A percentile compares a stretch with the other conserved stretches of the same genome.
These are phyloP conservation scores for Euzophera pinguis DNA, from an alignment of 2,888 invertebrate species.

Conservation along the genomic window DNA sequence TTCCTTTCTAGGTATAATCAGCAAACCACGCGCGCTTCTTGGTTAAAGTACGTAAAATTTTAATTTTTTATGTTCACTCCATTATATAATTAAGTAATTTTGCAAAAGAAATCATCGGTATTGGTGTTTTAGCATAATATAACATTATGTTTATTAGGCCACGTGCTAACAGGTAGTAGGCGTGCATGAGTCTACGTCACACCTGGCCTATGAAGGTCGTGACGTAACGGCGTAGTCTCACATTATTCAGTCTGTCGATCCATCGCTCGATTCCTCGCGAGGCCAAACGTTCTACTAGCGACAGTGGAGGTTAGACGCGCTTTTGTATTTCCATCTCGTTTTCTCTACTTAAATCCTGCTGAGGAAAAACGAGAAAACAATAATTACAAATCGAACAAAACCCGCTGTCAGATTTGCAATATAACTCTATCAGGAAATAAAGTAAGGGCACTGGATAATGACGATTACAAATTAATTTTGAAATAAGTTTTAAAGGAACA, in stretches of 20 bases:
- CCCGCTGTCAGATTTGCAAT: slow-evolving; percentile 37
- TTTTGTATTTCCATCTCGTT: slow-evolving; percentile 47
- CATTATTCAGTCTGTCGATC: slow-evolving; percentile 64
- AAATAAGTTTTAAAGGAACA: no score
- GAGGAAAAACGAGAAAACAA: slow-evolving; percentile 28
- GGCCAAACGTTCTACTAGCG: slow-evolving; percentile 58
- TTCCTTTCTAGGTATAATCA: slow-evolving; percentile 79
- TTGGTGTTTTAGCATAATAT: slow-evolving; percentile 14
- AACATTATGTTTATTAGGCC: slow-evolving; percentile 40
- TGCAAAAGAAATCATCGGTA: neutral
- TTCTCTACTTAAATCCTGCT: slow-evolving; percentile 43
- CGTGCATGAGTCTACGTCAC: slow-evolving; percentile 64
- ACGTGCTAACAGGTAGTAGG: slow-evolving; percentile 65
- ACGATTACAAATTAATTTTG: neutral
- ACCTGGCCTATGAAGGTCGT: slow-evolving; percentile 65
- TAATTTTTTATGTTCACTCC: slow-evolving; percentile 19
- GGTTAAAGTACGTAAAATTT: slow-evolving; percentile 75
- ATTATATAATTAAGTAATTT: neutral
- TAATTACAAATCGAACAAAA: slow-evolving; percentile 33
- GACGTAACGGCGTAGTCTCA: slow-evolving; percentile 64
- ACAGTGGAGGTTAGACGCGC: slow-evolving; percentile 48
- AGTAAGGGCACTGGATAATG: slow-evolving; percentile 19
- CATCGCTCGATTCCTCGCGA: slow-evolving; percentile 61
- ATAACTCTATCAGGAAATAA: slow-evolving; percentile 36
- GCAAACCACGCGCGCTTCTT: slow-evolving; percentile 75